phyloP scores from a whole-genome alignment of 2,888 invertebrate species.

The Coelinius sp. region DNA sequence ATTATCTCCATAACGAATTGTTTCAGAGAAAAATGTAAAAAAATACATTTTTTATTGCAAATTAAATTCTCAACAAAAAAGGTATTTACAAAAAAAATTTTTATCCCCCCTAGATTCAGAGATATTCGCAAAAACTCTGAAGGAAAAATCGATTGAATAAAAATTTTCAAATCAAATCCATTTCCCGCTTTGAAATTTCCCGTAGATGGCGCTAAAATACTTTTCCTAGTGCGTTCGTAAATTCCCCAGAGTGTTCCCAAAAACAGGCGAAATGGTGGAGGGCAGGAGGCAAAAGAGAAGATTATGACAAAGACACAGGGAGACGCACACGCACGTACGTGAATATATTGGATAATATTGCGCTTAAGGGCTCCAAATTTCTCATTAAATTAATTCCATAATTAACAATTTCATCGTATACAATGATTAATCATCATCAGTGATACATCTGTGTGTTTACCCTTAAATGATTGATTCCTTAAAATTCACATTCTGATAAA shows the following conservation, averaged over 20 bases:
- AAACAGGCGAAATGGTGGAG: background rate
- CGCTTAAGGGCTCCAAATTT: background rate
- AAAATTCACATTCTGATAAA: conserved; percentile 48
- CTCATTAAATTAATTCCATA: background rate
- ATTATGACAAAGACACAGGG: conserved; percentile 21
- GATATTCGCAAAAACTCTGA: too few relatives aligned
- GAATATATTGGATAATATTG: background rate
- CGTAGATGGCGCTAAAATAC: background rate
- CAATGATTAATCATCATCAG: background rate
- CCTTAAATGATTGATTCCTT: background rate
- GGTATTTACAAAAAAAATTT: too few relatives aligned
- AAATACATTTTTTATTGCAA: too few relatives aligned
- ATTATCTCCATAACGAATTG: too few relatives aligned
- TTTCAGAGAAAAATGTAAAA: too few relatives aligned
- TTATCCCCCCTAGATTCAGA: too few relatives aligned
- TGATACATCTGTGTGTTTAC: background rate
- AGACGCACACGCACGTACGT: conserved; percentile 16
- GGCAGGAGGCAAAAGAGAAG: conserved; percentile 16
- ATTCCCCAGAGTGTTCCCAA: background rate
- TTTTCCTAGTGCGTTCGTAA: background rate
- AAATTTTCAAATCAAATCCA: too few relatives aligned
- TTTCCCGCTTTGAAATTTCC: background rate
- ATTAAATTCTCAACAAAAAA: too few relatives aligned
- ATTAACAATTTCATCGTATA: background rate
- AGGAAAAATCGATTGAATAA: too few relatives aligned